Evolutionary conservation across 2,797 vertebrate species (phyloP).

Genomic region (Pseudotriccus pelzelni): DNA sequence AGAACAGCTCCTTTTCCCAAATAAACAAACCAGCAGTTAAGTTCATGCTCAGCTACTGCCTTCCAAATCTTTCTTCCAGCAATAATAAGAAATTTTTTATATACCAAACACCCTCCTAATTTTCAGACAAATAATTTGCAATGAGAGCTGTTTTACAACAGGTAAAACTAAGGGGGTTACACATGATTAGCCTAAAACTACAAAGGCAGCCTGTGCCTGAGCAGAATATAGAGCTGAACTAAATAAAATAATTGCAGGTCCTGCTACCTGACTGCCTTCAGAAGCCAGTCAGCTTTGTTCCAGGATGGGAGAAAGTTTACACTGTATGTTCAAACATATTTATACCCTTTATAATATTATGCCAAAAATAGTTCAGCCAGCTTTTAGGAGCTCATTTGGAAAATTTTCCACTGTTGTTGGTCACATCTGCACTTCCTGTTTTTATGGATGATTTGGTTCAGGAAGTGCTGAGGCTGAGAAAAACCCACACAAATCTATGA

Average conservation of each 20-base stretch:
- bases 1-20: background rate
- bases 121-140: background rate
- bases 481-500: background rate
- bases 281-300: background rate
- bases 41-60: background rate
- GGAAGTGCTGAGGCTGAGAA: background rate
- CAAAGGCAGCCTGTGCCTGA: background rate
- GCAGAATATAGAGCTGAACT: background rate
- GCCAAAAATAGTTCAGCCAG: background rate
- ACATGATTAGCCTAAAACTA: conserved; percentile 12
- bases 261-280: background rate
- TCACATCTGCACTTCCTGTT: background rate
- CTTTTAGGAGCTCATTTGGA: background rate
- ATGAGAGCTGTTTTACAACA: background rate
- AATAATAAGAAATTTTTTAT: background rate
- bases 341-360: background rate
- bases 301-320: background rate
- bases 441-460: background rate
- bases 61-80: background rate
- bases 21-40: background rate
- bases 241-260: background rate
- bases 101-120: background rate
- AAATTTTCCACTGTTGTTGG: background rate
- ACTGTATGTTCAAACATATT: background rate
- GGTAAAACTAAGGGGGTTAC: background rate